Evolutionary conservation across 64 coral and sea anemone genomes (phyloP).

Genomic region (Montipora foliosa): DNA sequence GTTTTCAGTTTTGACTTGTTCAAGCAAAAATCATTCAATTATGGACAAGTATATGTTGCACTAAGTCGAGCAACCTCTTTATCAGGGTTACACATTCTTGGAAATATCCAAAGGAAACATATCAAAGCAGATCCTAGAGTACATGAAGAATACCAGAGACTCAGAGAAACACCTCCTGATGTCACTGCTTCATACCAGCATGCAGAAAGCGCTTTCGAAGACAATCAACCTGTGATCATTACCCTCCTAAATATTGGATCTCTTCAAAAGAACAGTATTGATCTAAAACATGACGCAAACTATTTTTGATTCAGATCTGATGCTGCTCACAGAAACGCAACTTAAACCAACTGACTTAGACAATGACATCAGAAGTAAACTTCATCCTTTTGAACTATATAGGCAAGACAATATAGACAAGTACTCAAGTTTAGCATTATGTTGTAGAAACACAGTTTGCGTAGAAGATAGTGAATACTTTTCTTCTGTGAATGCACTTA

Average conservation of each 20-base stretch:
- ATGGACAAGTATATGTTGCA: conserved; percentile 59
- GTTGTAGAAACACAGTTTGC: conserved; percentile 5
- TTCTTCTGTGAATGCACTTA: conserved; percentile 55
- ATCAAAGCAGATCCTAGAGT: conserved; percentile 18
- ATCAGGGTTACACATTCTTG: not conserved
- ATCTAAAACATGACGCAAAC: conserved; percentile 21
- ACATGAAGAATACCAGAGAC: conserved; percentile 2
- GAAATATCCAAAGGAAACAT: not conserved
- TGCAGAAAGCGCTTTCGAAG: not conserved
- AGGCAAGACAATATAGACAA: conserved; percentile 51
- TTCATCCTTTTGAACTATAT: conserved; percentile 43
- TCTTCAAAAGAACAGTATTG: conserved; percentile 65
- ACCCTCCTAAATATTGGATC: conserved; percentile 56
- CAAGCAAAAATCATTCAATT: conserved; percentile 63
- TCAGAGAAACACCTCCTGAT: not conserved
- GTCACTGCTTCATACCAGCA: not conserved
- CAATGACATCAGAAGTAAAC: not conserved
- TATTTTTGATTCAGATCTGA: not conserved
- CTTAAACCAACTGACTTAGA: not conserved
- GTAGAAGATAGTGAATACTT: conserved; percentile 27
- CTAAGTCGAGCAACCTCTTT: conserved; percentile 11
- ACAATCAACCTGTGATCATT: conserved; percentile 33
- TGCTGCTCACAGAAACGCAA: conserved; percentile 41
- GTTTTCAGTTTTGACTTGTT: conserved; percentile 22
- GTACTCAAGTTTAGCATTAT: conserved; percentile 66